These are phyloP conservation scores for Clarias macrocephalus DNA, from an alignment of 2,113 vertebrate species.

Conservation along the genomic window DNA sequence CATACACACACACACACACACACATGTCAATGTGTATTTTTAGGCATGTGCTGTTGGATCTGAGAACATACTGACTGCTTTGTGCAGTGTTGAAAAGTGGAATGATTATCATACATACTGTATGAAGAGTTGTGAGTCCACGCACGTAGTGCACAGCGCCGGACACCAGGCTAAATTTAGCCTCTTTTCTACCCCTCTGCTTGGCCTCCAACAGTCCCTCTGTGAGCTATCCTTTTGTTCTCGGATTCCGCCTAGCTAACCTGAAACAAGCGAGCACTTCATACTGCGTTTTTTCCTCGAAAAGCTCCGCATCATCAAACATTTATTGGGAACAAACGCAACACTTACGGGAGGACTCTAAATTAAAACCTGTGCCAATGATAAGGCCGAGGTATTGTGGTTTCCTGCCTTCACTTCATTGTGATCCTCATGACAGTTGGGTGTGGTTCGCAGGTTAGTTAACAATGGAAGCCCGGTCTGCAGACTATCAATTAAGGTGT, in stretches of 20 bases:
- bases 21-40: constrained; percentile 59
- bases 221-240: constrained; percentile 35
- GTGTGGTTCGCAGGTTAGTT: constrained; percentile 20
- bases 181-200: constrained; percentile 19
- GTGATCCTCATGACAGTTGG: not conserved
- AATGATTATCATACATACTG: constrained; percentile 29
- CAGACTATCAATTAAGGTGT: constrained; percentile 57
- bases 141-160: constrained; percentile 51
- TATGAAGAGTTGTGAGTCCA: constrained; percentile 53
- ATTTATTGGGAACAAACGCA: constrained; percentile 8
- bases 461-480: constrained; percentile 51
- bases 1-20: constrained; percentile 45
- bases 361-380: constrained; percentile 18
- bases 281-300: not conserved
- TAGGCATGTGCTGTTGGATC: constrained; percentile 58
- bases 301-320: constrained; percentile 20
- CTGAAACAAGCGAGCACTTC: constrained; percentile 29
- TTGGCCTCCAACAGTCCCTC: constrained; percentile 27
- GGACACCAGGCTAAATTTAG: constrained; percentile 63
- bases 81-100: constrained; percentile 55
- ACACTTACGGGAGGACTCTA: constrained; percentile 17
- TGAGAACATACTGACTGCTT: constrained; percentile 62
- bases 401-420: constrained; percentile 13
- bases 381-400: not conserved
- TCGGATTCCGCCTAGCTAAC: constrained; percentile 5